These are phyloP conservation scores for Drosophila subsilvestris DNA, from an alignment of 2,888 invertebrate genomes.

Conservation along the genomic window DNA sequence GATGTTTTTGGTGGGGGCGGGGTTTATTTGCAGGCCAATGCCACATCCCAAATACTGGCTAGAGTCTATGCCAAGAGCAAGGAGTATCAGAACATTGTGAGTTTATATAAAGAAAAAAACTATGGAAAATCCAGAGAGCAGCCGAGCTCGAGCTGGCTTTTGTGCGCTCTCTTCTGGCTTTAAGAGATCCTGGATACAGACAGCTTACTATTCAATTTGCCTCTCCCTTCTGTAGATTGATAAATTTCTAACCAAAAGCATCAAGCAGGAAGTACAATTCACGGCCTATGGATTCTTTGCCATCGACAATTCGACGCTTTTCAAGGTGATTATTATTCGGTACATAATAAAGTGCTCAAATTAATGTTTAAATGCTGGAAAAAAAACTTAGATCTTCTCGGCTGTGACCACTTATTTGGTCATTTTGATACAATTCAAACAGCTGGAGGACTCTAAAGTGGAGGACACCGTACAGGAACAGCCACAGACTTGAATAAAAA, in stretches of 20 bases:
- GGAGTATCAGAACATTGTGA: constrained; percentile 82
- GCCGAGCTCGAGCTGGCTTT: too few species aligned
- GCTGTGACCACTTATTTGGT: constrained; percentile 84
- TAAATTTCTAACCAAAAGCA: constrained; percentile 83
- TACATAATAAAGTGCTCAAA: neutral
- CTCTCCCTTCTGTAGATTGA: constrained; percentile 73
- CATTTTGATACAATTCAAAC: constrained; percentile 83
- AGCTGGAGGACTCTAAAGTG: constrained; percentile 81
- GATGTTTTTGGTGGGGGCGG: neutral
- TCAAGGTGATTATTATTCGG: constrained; percentile 73
- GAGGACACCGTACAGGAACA: constrained; percentile 56
- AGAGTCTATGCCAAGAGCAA: constrained; percentile 81
- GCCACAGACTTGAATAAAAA: constrained; percentile 2
- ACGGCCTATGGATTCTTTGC: constrained; percentile 84
- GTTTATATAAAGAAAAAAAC: constrained; percentile 3
- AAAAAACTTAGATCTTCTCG: constrained; percentile 80
- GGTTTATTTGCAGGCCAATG: constrained; percentile 79
- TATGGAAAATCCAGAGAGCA: too few species aligned
- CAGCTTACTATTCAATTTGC: neutral
- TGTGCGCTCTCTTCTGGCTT: too few species aligned
- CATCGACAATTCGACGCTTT: constrained; percentile 83
- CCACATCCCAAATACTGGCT: constrained; percentile 81
- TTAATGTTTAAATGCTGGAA: neutral
- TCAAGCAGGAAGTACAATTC: constrained; percentile 82
- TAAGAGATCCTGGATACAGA: too few species aligned